Base-by-base conservation (phyloP, 2,113 vertebrate species). In the Brevimyrus niger region DNA sequence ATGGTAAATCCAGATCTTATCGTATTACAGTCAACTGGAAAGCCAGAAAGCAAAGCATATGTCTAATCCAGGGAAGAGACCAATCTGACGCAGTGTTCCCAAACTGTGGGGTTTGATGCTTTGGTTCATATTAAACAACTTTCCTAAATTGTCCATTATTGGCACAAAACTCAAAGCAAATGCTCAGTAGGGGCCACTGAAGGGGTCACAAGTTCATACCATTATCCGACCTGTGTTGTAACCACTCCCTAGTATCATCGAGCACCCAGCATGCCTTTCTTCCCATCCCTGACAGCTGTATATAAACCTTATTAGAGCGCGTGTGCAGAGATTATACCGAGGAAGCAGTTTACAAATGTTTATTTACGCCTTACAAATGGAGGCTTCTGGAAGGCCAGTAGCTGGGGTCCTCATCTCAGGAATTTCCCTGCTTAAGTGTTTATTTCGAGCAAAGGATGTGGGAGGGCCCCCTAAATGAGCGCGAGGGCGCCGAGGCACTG, bases 401-500 rank as follows among this genome's bases (percentile, higher is more conserved):
- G 50, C 73, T 42, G 46, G 50, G 42, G 42, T 46, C 47, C 58
- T 86, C 46, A 46, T 85, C n/a, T 48, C 46, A 19, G 61, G 23
- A 88, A 27, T 73, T 53, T 51, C 76, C 27, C 35, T 55, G 88
- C 47, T 80, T 73, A 82, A 17, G 31, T 61, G 65, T 51, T 50
- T 88, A 88, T 76, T 88, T 50, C 17, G 13, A 80, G 65, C 87
- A 23, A 4, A 53, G 58, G 87, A 69, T 23, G 46, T 65, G 58
- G 42, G 73, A 31, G 65, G 44, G 17, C 51, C 46, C 38, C 48
- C 27, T 82, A n/a, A 47, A 42, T 23, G 47, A 80, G 73, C 38
- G 4, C 23, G 35, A 84, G 38, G 47, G 46, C 15, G 46, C 19
- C 0, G 85, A 10, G 51, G 53, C 89, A 93, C 95, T 92, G 90